phyloP scores from a whole-genome alignment of 37 sponge, comb jelly and placozoan species.

The Chondrilla cf. caribensis region DNA sequence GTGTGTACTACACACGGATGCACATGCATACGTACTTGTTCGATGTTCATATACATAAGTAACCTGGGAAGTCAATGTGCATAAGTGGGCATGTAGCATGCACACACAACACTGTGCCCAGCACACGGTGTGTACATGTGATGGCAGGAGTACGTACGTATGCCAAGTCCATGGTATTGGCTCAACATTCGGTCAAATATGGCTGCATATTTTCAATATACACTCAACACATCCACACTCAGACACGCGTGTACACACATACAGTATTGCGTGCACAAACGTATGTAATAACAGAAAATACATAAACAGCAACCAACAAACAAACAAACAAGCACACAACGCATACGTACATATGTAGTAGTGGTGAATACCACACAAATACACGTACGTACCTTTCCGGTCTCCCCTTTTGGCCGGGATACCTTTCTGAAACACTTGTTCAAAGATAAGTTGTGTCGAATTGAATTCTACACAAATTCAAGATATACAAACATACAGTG shows the following conservation, averaged over 20 bases:
- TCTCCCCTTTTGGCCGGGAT: conserved; percentile 83
- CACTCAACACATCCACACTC: background rate
- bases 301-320: background rate
- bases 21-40: no score
- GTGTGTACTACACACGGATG: no score
- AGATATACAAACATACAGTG: background rate
- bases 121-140: no score
- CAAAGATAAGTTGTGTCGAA: conserved; percentile 88
- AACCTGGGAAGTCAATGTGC: no score
- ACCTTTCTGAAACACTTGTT: conserved; percentile 89
- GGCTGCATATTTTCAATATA: no score
- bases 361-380: background rate
- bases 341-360: background rate
- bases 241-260: background rate
- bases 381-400: conserved; percentile 70
- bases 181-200: no score
- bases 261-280: background rate
- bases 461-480: conserved; percentile 68
- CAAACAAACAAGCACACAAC: background rate
- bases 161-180: no score
- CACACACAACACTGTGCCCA: no score
- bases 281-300: background rate
- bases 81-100: no score
- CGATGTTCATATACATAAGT: no score
- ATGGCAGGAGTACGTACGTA: no score